These are phyloP conservation scores for Limnephilus auricula DNA, from an alignment of 2,888 invertebrate species.

Conservation along the genomic window DNA sequence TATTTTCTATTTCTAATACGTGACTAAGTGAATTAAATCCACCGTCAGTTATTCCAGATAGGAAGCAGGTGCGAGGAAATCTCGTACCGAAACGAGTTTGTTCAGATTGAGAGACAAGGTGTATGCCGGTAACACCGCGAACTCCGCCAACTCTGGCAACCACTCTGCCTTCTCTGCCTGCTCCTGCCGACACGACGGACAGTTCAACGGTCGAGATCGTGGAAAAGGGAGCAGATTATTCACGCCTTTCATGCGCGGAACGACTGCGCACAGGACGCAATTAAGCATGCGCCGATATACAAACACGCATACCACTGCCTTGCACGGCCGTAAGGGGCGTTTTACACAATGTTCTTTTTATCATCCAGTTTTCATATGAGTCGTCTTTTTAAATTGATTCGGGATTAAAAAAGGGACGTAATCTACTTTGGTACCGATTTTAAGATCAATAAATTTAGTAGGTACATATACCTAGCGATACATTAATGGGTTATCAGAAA, in stretches of 20 bases:
- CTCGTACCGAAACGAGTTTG: constrained; percentile 26
- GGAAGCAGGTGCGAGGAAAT: constrained; percentile 28
- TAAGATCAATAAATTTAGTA: too few species aligned
- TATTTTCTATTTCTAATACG: neutral
- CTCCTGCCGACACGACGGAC: neutral
- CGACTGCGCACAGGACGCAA: constrained; percentile 39
- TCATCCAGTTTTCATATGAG: too few species aligned
- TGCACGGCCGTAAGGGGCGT: neutral
- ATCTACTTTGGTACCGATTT: too few species aligned
- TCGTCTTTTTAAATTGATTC: too few species aligned
- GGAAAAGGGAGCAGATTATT: constrained; percentile 34
- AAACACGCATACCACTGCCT: neutral
- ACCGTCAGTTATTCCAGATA: neutral
- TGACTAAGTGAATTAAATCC: neutral
- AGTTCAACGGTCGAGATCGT: constrained; percentile 33
- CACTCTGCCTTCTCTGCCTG: neutral
- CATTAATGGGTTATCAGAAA: too few species aligned
- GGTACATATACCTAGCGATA: too few species aligned
- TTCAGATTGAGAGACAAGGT: neutral
- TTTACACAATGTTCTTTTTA: too few species aligned
- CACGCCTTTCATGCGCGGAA: constrained; percentile 37
- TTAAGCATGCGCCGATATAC: constrained; percentile 9
- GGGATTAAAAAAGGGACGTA: too few species aligned
- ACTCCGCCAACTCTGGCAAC: neutral
- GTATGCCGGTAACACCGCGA: neutral